Evolutionary conservation across 2,113 vertebrate species (phyloP).

Genomic region (Syngnathus floridae): DNA sequence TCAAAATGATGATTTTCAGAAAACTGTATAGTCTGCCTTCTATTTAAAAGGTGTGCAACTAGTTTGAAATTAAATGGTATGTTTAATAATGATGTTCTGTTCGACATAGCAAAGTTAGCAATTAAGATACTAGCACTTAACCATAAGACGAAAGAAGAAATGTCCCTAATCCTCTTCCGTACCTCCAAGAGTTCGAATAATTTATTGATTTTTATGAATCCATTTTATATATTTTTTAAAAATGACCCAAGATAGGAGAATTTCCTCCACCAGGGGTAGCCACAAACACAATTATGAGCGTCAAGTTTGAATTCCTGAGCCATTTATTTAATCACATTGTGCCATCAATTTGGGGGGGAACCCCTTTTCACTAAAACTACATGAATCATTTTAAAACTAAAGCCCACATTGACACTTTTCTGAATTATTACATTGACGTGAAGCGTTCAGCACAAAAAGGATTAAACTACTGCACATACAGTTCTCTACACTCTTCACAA

Average conservation of each 20-base stretch:
- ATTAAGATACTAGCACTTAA: too few relatives aligned
- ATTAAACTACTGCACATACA: slow-evolving; percentile 23
- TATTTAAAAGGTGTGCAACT: too few relatives aligned
- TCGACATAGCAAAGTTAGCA: too few relatives aligned
- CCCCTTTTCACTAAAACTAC: slow-evolving; percentile 22
- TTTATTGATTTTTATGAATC: background rate
- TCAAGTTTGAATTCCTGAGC: slow-evolving; percentile 55
- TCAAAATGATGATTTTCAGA: too few relatives aligned
- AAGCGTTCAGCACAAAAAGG: slow-evolving; percentile 27
- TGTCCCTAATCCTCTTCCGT: too few relatives aligned
- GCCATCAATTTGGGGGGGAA: slow-evolving; percentile 18
- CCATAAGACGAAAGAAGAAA: too few relatives aligned
- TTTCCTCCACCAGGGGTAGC: slow-evolving; percentile 62
- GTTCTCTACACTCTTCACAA: slow-evolving; percentile 31
- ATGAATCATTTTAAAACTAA: slow-evolving; percentile 25
- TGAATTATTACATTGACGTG: slow-evolving; percentile 10
- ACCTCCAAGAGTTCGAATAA: too few relatives aligned
- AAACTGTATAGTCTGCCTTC: too few relatives aligned
- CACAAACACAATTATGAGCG: slow-evolving; percentile 50
- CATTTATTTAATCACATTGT: slow-evolving; percentile 57
- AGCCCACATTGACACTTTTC: background rate
- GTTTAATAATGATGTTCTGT: too few relatives aligned
- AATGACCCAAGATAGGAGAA: slow-evolving; percentile 12
- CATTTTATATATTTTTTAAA: background rate
- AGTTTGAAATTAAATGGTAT: too few relatives aligned